Conservation (phyloP, 2,888 invertebrate species). For the Melipona bicolor region DNA sequence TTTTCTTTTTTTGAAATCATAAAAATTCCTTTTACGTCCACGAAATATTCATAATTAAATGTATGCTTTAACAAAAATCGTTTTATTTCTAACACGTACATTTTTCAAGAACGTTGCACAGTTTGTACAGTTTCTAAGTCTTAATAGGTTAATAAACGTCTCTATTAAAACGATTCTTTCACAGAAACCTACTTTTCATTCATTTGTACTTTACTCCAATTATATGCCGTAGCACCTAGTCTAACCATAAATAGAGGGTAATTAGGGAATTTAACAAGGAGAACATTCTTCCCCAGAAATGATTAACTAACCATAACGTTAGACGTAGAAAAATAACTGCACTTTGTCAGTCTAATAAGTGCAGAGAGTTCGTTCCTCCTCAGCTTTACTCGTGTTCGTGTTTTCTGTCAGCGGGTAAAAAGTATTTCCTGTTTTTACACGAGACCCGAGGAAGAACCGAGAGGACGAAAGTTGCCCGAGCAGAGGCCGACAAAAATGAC, state of each 20-base stretch:
- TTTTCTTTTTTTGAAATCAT: too few species aligned
- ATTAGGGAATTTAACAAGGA: constrained; percentile 1
- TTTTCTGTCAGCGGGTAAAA: constrained; percentile 60
- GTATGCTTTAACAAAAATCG: neutral
- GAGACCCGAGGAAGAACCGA: constrained; percentile 16
- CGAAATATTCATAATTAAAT: too few species aligned
- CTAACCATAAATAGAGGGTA: neutral
- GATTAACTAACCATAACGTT: neutral
- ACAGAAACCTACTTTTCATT: neutral
- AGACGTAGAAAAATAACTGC: neutral
- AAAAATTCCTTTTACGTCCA: too few species aligned
- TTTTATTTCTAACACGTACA: neutral
- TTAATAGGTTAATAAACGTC: neutral
- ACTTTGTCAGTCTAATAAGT: constrained; percentile 11
- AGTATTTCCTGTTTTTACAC: constrained; percentile 66
- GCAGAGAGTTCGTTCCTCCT: neutral
- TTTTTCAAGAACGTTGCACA: neutral
- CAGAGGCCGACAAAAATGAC: constrained; percentile 53
- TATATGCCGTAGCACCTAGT: neutral
- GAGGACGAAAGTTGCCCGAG: neutral
- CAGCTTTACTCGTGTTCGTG: constrained; percentile 15
- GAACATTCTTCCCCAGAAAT: neutral
- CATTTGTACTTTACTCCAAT: neutral
- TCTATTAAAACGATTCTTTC: neutral
- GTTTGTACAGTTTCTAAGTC: neutral